Evolutionary conservation across 2,888 invertebrate species (phyloP), one percentile per base, ranked within the genome.

Genomic region (Agapetus fuscipes): DNA sequence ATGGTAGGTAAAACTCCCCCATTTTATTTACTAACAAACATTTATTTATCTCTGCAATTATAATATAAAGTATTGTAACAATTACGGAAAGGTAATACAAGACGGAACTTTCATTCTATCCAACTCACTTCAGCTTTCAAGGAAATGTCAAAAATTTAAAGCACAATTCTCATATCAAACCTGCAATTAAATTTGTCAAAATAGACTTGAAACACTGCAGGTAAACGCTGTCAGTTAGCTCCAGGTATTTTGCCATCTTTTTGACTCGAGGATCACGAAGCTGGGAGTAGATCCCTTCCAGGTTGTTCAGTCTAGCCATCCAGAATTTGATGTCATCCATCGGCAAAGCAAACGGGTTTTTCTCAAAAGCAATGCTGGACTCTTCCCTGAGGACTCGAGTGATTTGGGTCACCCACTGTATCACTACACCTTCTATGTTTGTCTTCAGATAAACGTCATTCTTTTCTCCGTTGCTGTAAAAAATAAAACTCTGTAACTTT

Each of bases 231-330:
- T 77, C 70, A 0, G 83, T 83, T 48, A 76, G 64, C 58, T 91
- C 86, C 35, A 90, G 59, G 35, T 87, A 76, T 42, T 78, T 75
- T 0, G 83, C 86, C 77, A 94, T 87, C 43, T 83, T 82, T 54
- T 83, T 83, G 0, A 91, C 83, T 51, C 86, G 71, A 6, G 79
- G 79, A 55, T 87, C 84, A n/a, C 79, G 70, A 49, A 94, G 65
- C 59, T 95, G 95, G 25, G 84, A 80, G 54, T 88, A 88, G 39
- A 95, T 83, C 27, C 83, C 83, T 56, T 90, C 87, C 6, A 94
- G 64, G 56, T 93, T 93, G 46, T 77, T 77, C 10, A 84, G 64
- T 12, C 89, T 76, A 29, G 74, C 71, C 36, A 74, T 68, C 83
- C 94, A 95, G 61, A 87, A 94, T 1, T 80, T 73, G 17, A 89